Evolutionary conservation across 1,140 invertebrate species (phyloP).

Genomic region (Yoshiicerus persimilis): DNA sequence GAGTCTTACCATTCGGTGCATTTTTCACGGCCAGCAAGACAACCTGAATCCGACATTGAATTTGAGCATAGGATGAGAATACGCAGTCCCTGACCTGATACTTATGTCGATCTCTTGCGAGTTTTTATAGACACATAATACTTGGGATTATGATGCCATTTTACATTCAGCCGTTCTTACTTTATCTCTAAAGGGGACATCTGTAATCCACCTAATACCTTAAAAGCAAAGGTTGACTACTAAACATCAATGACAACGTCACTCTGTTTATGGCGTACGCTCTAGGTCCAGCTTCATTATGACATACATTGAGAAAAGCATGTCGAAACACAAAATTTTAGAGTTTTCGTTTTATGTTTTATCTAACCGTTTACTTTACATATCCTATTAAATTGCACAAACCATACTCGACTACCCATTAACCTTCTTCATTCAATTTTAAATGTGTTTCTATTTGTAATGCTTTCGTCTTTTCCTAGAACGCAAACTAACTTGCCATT

Average conservation of each 20-base stretch:
- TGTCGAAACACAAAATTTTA: too few species aligned
- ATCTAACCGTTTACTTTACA: too few species aligned
- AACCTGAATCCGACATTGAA: conserved; percentile 7
- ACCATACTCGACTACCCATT: too few species aligned
- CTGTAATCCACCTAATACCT: too few species aligned
- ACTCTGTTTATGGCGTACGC: too few species aligned
- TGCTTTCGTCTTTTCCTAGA: background rate
- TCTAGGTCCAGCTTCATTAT: too few species aligned
- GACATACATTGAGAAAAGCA: too few species aligned
- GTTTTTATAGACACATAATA: background rate
- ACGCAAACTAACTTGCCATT: background rate
- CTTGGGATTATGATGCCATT: background rate
- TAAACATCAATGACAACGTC: too few species aligned
- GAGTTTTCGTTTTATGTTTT: too few species aligned
- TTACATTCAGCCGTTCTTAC: background rate
- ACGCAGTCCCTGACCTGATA: conserved; percentile 1
- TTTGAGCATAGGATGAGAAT: background rate
- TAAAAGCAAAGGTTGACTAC: too few species aligned
- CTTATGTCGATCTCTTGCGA: background rate
- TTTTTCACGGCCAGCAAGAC: background rate
- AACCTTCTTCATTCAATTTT: background rate
- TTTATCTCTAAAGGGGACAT: background rate
- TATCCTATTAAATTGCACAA: too few species aligned
- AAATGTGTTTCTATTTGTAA: background rate
- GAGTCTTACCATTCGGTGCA: background rate